Evolutionary conservation across 1,140 invertebrate species (phyloP).

Genomic region (Littorina saxatilis): DNA sequence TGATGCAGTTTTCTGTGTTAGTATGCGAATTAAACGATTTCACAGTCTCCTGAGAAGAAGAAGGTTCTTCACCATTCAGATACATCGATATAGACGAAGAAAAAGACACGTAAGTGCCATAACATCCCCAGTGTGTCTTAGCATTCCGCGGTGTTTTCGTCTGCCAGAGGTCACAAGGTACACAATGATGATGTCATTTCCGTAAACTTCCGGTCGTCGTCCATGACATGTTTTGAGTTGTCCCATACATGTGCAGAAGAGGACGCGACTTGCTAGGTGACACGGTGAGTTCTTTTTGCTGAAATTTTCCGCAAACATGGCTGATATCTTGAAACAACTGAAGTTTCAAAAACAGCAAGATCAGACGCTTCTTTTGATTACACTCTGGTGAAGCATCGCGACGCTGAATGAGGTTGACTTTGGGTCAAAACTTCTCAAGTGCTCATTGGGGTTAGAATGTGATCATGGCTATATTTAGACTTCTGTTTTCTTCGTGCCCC

Average conservation of each 20-base stretch:
- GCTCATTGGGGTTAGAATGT: background rate
- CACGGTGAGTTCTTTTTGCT: background rate
- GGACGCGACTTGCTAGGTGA: background rate
- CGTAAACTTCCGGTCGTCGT: conserved; percentile 7
- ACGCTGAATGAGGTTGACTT: background rate
- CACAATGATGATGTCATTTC: background rate
- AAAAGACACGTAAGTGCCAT: too few relatives aligned
- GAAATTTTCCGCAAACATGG: background rate
- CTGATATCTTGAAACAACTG: background rate
- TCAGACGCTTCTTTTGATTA: background rate
- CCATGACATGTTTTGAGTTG: conserved; percentile 5
- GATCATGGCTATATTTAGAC: conserved; percentile 2
- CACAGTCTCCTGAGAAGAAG: too few relatives aligned
- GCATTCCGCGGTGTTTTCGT: background rate
- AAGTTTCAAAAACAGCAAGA: background rate
- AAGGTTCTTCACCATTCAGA: too few relatives aligned
- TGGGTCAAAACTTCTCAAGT: background rate
- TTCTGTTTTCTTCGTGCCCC: too few relatives aligned
- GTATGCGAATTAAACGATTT: too few relatives aligned
- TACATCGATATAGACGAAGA: too few relatives aligned
- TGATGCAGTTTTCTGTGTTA: too few relatives aligned
- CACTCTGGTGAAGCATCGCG: background rate
- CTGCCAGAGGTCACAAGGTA: background rate
- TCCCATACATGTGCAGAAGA: conserved; percentile 6
- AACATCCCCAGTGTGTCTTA: too few relatives aligned